Evolutionary conservation across 2,888 invertebrate species (phyloP).

Genomic region (Palloptera scutellata): DNA sequence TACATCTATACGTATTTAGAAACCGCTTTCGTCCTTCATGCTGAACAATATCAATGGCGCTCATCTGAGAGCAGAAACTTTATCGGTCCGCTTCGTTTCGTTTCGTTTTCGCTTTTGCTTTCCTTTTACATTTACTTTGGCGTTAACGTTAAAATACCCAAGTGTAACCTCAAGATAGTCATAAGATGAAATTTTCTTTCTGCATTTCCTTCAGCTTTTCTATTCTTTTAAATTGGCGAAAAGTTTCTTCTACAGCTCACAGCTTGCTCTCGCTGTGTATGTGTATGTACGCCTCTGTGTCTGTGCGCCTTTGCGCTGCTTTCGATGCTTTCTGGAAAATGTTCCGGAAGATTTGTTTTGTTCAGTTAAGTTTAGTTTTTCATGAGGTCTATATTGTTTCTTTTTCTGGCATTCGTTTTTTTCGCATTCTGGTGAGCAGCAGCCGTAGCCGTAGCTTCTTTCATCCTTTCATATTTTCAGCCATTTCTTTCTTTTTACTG

Average conservation of each 20-base stretch:
- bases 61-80: slow-evolving; percentile 14
- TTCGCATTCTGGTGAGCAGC: too few species aligned
- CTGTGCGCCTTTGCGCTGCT: neutral
- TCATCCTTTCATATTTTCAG: neutral
- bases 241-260: neutral
- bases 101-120: neutral
- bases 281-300: slow-evolving; percentile 15
- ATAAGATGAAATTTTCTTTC: slow-evolving; percentile 52
- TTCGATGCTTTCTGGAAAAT: neutral
- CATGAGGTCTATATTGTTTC: slow-evolving; percentile 35
- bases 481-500: neutral
- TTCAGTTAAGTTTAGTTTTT: slow-evolving; percentile 31
- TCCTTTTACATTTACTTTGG: slow-evolving; percentile 7
- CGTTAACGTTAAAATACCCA: slow-evolving; percentile 31
- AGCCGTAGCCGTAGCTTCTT: neutral
- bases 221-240: neutral
- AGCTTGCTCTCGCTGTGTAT: slow-evolving; percentile 3
- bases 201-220: neutral
- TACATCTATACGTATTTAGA: neutral
- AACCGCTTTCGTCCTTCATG: slow-evolving; percentile 10
- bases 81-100: slow-evolving; percentile 15
- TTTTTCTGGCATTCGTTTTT: neutral
- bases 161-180: slow-evolving; percentile 51
- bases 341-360: slow-evolving; percentile 32
- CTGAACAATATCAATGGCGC: slow-evolving; percentile 7